Percentiles rank a stretch among this genome's conserved stretches.
Conservation (phyloP, 2,113 vertebrate genomes). For the Mustela lutreola region DNA sequence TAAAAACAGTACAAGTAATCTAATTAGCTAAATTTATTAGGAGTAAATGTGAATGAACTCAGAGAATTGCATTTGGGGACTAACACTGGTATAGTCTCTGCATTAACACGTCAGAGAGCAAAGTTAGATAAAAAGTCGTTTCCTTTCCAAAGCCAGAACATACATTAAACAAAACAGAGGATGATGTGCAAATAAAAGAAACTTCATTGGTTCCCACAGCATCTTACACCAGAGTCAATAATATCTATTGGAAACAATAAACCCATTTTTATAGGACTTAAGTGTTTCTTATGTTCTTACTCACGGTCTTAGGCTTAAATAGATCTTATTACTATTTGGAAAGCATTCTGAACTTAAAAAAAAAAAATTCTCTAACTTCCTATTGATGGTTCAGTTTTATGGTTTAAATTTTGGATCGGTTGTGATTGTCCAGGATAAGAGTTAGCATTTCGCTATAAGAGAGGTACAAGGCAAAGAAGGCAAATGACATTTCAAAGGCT, state of each 20-base stretch:
- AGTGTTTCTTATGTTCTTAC: neutral
- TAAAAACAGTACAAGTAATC: constrained; percentile 68
- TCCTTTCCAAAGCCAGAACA: constrained; percentile 6
- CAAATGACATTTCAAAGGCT: neutral
- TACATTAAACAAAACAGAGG: neutral
- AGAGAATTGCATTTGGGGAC: constrained; percentile 74
- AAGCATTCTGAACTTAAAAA: neutral
- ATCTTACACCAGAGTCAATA: neutral
- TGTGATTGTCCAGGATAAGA: neutral
- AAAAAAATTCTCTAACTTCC: neutral
- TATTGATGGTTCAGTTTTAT: neutral
- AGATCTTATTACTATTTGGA: neutral
- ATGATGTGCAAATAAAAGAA: neutral
- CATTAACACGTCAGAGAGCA: accelerated
- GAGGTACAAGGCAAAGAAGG: neutral
- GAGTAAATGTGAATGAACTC: constrained; percentile 79
- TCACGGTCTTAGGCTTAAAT: neutral
- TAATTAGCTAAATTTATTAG: constrained; percentile 78
- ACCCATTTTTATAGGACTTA: neutral
- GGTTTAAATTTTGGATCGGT: neutral
- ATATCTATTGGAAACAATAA: neutral
- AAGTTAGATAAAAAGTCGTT: constrained; percentile 18
- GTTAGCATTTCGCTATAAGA: neutral
- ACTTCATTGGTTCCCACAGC: neutral
- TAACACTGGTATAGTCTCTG: neutral